Percentiles rank a stretch among this genome's conserved stretches.
phyloP scores from a whole-genome alignment of 2,113 vertebrate genomes.

The Cariama cristata region DNA sequence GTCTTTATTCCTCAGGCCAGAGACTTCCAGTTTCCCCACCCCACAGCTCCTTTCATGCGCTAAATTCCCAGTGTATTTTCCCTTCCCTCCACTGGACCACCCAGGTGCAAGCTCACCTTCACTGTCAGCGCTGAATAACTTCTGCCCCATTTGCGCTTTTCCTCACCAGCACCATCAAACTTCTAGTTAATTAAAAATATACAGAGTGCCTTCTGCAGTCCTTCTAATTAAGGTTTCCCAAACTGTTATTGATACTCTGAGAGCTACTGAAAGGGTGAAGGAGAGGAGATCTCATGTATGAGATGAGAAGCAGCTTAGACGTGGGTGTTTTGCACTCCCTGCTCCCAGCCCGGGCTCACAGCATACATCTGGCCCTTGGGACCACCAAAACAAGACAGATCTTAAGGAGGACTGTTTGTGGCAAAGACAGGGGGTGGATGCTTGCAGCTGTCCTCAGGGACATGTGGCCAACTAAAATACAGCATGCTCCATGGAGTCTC shows the following conservation, averaged over 20 bases:
- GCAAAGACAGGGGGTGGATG: neutral
- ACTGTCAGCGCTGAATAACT: neutral
- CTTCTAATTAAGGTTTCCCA: neutral
- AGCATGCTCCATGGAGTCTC: neutral
- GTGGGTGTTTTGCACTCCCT: accelerated
- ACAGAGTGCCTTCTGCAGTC: neutral
- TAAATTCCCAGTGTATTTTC: neutral
- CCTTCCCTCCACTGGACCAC: neutral
- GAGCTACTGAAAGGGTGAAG: neutral
- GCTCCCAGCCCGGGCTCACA: accelerated
- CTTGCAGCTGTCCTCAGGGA: neutral
- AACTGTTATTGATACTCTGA: neutral
- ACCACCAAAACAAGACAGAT: neutral
- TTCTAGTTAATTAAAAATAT: neutral
- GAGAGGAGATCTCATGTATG: neutral
- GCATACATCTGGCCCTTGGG: neutral
- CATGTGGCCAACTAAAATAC: accelerated
- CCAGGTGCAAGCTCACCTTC: neutral
- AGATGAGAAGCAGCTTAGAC: neutral
- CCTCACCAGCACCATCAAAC: accelerated
- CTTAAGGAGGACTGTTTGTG: neutral
- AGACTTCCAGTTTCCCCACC: neutral
- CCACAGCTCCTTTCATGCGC: accelerated
- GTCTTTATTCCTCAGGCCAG: neutral
- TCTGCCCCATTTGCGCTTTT: neutral